These are phyloP conservation scores for Pseudotriccus pelzelni DNA, from an alignment of 2,797 vertebrate species.

Conservation along the genomic window DNA sequence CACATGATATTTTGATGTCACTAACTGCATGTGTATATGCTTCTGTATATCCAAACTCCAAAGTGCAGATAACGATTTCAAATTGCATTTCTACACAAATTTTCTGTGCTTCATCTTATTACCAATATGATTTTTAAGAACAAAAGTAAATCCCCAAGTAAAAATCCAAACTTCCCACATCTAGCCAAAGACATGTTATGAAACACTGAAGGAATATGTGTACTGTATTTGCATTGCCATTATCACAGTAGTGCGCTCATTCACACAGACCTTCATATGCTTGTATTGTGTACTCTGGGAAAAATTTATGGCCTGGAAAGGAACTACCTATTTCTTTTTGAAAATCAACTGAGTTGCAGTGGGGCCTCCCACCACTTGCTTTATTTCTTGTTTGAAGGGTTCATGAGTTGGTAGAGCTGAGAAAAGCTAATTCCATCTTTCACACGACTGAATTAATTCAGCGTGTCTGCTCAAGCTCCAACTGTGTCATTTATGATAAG, in stretches of 20 bases:
- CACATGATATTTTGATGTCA: background rate
- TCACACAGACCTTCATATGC: background rate
- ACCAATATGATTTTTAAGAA: background rate
- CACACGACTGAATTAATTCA: background rate
- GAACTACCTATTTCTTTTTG: background rate
- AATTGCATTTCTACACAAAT: background rate
- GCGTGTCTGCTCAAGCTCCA: background rate
- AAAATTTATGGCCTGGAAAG: background rate
- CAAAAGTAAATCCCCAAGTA: background rate
- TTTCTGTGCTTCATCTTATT: background rate
- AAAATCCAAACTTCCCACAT: background rate
- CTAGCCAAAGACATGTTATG: background rate
- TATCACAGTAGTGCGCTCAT: background rate
- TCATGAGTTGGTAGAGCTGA: background rate
- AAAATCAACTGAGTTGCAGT: background rate
- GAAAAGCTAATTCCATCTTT: constrained; percentile 2
- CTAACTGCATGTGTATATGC: background rate
- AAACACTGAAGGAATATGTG: rapidly evolving
- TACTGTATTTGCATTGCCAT: background rate
- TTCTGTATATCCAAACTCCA: background rate
- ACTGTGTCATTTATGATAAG: constrained; percentile 14
- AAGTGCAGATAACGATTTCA: background rate
- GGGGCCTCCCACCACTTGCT: background rate
- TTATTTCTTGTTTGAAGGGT: background rate
- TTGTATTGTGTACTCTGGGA: background rate